Conservation (phyloP, 2,797 vertebrate genomes). For the Heterohyrax brucei region DNA sequence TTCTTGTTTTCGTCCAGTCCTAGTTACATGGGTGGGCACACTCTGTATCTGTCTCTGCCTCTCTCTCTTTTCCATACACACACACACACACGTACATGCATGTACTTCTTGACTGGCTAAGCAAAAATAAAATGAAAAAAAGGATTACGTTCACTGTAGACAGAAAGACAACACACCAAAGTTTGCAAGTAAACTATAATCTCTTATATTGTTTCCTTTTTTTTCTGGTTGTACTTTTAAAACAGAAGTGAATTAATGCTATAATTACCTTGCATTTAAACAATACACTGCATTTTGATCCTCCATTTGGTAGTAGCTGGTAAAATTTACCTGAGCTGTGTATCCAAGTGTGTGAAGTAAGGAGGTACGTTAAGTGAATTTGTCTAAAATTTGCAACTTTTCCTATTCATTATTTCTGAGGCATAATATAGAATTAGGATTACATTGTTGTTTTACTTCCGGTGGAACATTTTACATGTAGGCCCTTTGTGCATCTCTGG, state of each 20-base stretch:
- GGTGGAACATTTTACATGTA: not conserved
- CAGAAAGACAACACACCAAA: slow-evolving; percentile 31
- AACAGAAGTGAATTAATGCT: slow-evolving; percentile 52
- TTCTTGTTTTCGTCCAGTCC: slow-evolving; percentile 84
- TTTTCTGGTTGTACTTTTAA: slow-evolving; percentile 50
- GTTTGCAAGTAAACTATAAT: not conserved
- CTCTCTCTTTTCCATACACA: not conserved
- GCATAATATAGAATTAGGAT: not conserved
- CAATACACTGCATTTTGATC: not conserved
- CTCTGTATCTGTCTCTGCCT: not conserved
- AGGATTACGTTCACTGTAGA: slow-evolving; percentile 8
- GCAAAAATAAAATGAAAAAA: slow-evolving; percentile 49
- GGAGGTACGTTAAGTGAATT: not conserved
- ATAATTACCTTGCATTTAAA: slow-evolving; percentile 57
- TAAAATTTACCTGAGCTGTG: not conserved
- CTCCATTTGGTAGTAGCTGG: not conserved
- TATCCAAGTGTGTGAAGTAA: not conserved
- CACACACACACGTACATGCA: not conserved
- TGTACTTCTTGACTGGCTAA: not conserved
- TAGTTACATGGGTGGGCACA: not conserved
- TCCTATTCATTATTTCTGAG: not conserved
- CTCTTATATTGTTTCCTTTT: slow-evolving; percentile 31
- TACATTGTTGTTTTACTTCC: not conserved
- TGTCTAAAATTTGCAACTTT: slow-evolving; percentile 36
- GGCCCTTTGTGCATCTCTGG: not conserved